Percentiles rank a stretch among this genome's conserved stretches.
phyloP scores from a whole-genome alignment of 2,113 vertebrate genomes.

The Todiramphus chloris region DNA sequence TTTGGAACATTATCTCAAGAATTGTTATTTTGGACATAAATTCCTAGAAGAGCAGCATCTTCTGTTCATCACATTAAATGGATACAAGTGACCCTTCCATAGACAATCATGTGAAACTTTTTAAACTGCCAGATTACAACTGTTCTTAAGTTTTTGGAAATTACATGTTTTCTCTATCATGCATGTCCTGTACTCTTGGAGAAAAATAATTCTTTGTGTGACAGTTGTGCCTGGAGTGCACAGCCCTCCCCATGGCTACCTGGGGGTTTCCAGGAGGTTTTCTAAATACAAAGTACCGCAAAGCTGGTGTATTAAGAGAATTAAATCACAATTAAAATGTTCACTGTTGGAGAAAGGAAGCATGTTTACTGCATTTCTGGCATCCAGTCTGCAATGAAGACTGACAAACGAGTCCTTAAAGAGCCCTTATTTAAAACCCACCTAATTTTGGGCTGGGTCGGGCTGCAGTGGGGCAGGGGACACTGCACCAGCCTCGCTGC shows the following conservation, averaged over 20 bases:
- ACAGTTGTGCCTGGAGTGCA: not conserved
- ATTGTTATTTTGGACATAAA: not conserved
- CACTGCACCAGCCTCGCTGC: accelerated
- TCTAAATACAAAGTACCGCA: not conserved
- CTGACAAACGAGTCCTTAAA: not conserved
- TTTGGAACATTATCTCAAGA: not conserved
- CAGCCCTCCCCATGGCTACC: too few relatives aligned
- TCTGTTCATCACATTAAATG: not conserved
- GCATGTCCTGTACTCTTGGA: not conserved
- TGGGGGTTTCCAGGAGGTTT: accelerated
- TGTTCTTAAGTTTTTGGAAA: not conserved
- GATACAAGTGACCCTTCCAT: not conserved
- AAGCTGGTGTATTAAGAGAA: not conserved
- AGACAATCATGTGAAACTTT: accelerated
- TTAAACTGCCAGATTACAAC: not conserved
- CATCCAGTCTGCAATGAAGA: accelerated
- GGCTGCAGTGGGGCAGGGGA: not conserved
- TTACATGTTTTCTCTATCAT: not conserved
- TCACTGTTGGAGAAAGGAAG: not conserved
- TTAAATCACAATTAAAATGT: not conserved
- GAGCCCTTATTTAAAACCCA: too few relatives aligned
- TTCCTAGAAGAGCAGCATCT: not conserved
- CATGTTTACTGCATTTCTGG: not conserved
- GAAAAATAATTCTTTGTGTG: not conserved
- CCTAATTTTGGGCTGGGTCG: accelerated